Conservation (phyloP, 2,888 invertebrate species). For the Melanostoma mellinum region DNA sequence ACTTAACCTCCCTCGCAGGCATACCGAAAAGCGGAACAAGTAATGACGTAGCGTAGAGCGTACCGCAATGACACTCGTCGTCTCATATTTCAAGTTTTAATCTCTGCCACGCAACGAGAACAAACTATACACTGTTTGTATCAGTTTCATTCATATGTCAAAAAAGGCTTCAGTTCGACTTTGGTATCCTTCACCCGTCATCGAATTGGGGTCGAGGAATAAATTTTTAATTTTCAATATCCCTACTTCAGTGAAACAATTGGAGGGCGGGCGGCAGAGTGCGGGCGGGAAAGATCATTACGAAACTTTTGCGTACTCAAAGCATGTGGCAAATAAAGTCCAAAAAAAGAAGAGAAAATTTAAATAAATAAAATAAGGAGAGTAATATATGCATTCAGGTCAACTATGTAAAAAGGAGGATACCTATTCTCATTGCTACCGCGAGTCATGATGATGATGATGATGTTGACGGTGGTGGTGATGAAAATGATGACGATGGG, state of each 20-base stretch:
- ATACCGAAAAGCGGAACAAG: constrained; percentile 30
- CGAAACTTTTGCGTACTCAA: constrained; percentile 61
- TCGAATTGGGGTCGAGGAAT: constrained; percentile 68
- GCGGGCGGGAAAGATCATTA: constrained; percentile 43
- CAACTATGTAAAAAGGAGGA: constrained; percentile 59
- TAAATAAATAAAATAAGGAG: constrained; percentile 21
- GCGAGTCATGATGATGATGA: constrained; percentile 8
- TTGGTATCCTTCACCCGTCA: constrained; percentile 60
- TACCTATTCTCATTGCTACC: constrained; percentile 32
- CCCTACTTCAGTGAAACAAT: constrained; percentile 33
- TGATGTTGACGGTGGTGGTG: constrained; percentile 17
- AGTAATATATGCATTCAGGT: constrained; percentile 62
- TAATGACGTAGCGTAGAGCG: constrained; percentile 32
- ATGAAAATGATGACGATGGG: constrained; percentile 50
- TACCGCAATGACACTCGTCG: constrained; percentile 15
- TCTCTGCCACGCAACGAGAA: constrained; percentile 17
- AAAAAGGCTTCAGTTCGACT: neutral
- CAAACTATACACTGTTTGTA: neutral
- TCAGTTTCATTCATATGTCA: neutral
- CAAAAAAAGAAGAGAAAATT: constrained; percentile 8
- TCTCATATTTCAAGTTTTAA: constrained; percentile 39
- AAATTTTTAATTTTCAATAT: constrained; percentile 71
- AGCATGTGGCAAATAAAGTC: constrained; percentile 16
- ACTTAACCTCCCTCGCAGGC: constrained; percentile 57
- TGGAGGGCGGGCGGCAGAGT: constrained; percentile 11